phyloP scores from a whole-genome alignment of 1,140 invertebrate genomes.

The Tribolium madens region DNA sequence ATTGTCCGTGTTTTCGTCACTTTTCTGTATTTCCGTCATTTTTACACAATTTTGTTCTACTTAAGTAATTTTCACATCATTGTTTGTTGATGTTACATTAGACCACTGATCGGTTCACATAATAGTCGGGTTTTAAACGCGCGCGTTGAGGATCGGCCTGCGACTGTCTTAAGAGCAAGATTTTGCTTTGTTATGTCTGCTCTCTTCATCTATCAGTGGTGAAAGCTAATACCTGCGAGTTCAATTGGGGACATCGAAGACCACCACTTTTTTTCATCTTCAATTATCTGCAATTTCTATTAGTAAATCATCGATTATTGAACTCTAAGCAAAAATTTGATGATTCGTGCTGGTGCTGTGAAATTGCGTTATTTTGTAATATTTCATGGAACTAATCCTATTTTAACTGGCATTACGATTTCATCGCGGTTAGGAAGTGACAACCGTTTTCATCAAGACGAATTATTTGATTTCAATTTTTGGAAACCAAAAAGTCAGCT shows the following conservation, averaged over 20 bases:
- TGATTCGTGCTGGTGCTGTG: not conserved
- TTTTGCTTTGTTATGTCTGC: constrained; percentile 28
- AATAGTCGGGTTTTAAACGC: constrained; percentile 4
- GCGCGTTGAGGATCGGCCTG: constrained; percentile 2
- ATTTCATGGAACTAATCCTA: not conserved
- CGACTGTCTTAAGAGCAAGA: constrained; percentile 16
- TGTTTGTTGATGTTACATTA: not conserved
- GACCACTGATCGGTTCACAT: constrained; percentile 6
- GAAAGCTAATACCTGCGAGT: constrained; percentile 44
- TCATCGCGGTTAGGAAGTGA: not conserved
- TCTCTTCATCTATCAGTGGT: constrained; percentile 40
- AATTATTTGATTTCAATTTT: not conserved
- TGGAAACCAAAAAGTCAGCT: not conserved
- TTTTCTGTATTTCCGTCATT: constrained; percentile 12
- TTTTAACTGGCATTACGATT: not conserved
- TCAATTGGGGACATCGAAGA: constrained; percentile 41
- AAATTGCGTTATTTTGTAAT: constrained; percentile 32
- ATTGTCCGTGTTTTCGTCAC: constrained; percentile 38
- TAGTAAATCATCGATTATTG: constrained; percentile 32
- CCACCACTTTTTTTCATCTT: constrained; percentile 4
- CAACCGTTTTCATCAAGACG: not conserved
- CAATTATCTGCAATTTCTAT: constrained; percentile 23
- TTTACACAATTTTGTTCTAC: constrained; percentile 4
- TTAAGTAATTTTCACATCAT: constrained; percentile 41
- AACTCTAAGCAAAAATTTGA: not conserved